Conservation (phyloP, 1,140 invertebrate genomes). For the Aethina tumida region DNA sequence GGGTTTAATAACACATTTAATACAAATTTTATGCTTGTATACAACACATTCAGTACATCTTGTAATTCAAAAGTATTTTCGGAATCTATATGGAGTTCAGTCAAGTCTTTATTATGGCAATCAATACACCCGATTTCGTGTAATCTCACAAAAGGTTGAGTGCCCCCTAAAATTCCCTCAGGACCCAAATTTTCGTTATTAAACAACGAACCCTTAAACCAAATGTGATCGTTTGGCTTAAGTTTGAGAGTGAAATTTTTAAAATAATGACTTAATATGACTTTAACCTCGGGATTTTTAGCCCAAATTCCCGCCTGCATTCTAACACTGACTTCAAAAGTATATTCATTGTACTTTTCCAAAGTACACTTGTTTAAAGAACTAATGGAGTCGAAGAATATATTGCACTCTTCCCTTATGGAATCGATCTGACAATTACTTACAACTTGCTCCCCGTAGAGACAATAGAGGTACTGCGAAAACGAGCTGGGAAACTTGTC, state of each 20-base stretch:
- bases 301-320: constrained; percentile 58
- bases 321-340: constrained; percentile 51
- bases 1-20: constrained; percentile 68
- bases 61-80: constrained; percentile 36
- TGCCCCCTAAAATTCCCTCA: constrained; percentile 45
- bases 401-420: constrained; percentile 42
- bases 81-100: constrained; percentile 38
- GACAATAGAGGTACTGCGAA: constrained; percentile 50
- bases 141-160: constrained; percentile 45
- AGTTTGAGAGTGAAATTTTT: constrained; percentile 59
- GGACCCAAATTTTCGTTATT: constrained; percentile 17
- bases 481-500: constrained; percentile 49
- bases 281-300: constrained; percentile 46
- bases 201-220: constrained; percentile 54
- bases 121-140: constrained; percentile 56
- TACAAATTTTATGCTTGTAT: constrained; percentile 56
- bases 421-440: constrained; percentile 42
- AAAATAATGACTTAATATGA: constrained; percentile 53
- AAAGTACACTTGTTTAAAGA: constrained; percentile 53
- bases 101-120: constrained; percentile 48
- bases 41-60: constrained; percentile 46
- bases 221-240: constrained; percentile 56
- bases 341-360: constrained; percentile 52
- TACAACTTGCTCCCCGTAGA: constrained; percentile 53
- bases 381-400: constrained; percentile 41